A percentile compares a stretch with the other conserved stretches of the same genome.
phyloP scores from a whole-genome alignment of 1,140 invertebrate genomes.

The Drosophila tsacasi region DNA sequence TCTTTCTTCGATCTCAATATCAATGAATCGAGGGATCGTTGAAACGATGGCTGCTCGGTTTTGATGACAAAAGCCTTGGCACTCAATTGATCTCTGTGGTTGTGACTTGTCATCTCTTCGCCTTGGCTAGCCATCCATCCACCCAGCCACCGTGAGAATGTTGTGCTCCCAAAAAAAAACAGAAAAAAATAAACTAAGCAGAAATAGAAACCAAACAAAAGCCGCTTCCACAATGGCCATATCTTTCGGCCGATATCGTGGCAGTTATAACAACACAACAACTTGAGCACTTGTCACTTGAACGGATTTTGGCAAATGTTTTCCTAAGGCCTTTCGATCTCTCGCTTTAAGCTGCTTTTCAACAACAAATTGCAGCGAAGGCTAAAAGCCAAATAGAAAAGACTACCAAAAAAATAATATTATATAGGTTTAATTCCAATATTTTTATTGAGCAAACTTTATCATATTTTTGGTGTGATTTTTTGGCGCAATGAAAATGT shows the following conservation, averaged over 20 bases:
- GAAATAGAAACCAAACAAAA: conserved; percentile 49
- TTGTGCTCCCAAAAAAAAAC: conserved; percentile 56
- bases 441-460: conserved; percentile 30
- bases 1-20: conserved; percentile 28
- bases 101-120: conserved; percentile 75
- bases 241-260: conserved; percentile 46
- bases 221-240: conserved; percentile 51
- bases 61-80: conserved; percentile 64
- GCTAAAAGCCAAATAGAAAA: conserved; percentile 21
- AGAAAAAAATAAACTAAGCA: neutral
- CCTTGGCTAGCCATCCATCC: conserved; percentile 53
- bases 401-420: conserved; percentile 24
- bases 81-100: conserved; percentile 56
- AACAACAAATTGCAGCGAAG: conserved; percentile 46
- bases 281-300: conserved; percentile 69
- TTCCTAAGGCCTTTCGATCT: conserved; percentile 73
- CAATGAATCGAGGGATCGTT: conserved; percentile 34
- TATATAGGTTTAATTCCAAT: conserved; percentile 23
- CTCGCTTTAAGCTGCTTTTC: conserved; percentile 67
- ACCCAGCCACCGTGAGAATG: conserved; percentile 76
- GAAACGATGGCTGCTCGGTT: conserved; percentile 45
- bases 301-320: conserved; percentile 72
- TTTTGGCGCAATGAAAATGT: neutral
- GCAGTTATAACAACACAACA: conserved; percentile 52
- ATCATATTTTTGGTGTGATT: conserved; percentile 10